Percentiles rank a stretch among this genome's conserved stretches.
Evolutionary conservation across 2,888 invertebrate species (phyloP).

Genomic region (Agrochola lychnidis): DNA sequence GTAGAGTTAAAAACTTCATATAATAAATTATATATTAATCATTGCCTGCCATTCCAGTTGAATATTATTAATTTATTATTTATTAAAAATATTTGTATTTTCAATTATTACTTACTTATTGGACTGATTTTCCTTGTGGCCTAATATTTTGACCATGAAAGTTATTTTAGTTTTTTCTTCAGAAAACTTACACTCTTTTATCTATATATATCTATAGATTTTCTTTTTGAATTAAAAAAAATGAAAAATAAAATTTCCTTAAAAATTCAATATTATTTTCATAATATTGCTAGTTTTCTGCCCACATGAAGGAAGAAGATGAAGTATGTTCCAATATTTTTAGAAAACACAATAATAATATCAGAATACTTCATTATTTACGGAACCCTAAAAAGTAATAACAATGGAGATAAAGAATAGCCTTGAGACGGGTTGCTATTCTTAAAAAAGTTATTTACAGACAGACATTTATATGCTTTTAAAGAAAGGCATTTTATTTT

Average conservation of each 20-base stretch:
- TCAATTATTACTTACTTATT: neutral
- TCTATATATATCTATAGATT: no score
- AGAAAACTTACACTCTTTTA: no score
- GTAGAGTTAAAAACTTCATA: neutral
- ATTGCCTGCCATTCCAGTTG: neutral
- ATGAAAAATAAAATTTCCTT: no score
- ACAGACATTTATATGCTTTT: constrained; percentile 10
- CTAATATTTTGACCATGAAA: no score
- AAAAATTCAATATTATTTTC: no score
- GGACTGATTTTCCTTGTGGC: no score
- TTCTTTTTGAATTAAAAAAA: no score
- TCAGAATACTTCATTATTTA: neutral
- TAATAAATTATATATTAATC: constrained; percentile 14
- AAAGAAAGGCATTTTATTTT: constrained; percentile 43
- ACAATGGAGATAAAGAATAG: constrained; percentile 39
- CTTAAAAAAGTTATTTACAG: constrained; percentile 32
- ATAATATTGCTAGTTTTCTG: no score
- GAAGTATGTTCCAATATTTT: no score
- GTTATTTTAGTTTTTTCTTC: no score
- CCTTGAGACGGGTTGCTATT: constrained; percentile 45
- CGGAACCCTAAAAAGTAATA: constrained; percentile 42
- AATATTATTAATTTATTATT: neutral
- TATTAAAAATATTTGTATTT: neutral
- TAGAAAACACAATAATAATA: no score
- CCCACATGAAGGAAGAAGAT: no score